A percentile compares a stretch with the other conserved stretches of the same genome.
Conservation (phyloP, 2,113 vertebrate species). For the Poeciliopsis occidentalis region DNA sequence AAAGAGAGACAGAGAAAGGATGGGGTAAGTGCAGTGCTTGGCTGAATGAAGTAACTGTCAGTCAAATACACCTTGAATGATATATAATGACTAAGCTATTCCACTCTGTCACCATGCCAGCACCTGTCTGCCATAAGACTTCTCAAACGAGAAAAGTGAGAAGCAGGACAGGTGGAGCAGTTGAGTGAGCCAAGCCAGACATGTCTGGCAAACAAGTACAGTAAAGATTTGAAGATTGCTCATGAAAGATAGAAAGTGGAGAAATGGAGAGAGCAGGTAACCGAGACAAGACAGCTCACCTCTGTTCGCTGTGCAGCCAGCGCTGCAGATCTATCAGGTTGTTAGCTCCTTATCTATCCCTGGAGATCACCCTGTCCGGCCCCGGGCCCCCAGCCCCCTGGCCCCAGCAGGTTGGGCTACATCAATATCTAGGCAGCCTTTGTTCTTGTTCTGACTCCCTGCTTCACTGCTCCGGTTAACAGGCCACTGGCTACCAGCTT, state of each 20-base stretch:
- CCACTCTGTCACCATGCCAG: conserved; percentile 60
- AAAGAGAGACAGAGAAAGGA: conserved; percentile 70
- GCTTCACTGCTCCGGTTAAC: conserved; percentile 66
- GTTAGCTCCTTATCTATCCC: conserved; percentile 66
- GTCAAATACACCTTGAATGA: conserved; percentile 66
- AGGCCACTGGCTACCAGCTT: conserved; percentile 50
- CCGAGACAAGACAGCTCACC: conserved; percentile 44
- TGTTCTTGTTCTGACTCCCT: conserved; percentile 73
- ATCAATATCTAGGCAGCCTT: conserved; percentile 67
- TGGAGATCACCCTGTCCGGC: conserved; percentile 57
- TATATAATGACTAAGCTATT: conserved; percentile 69
- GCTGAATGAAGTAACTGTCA: conserved; percentile 67
- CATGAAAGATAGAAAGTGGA: background rate
- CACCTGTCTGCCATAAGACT: conserved; percentile 49
- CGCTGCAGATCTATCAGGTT: conserved; percentile 61
- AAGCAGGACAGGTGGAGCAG: conserved; percentile 51
- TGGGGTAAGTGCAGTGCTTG: conserved; percentile 59
- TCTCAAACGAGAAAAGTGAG: conserved; percentile 53
- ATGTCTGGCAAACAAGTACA: conserved; percentile 13
- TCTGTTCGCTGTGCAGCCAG: conserved; percentile 46
- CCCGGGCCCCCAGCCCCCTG: conserved; percentile 49
- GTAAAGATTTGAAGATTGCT: conserved; percentile 20
- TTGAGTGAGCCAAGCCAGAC: conserved; percentile 18
- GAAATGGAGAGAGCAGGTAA: conserved; percentile 31
- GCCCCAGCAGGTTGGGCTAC: conserved; percentile 60